Evolutionary conservation across 2,888 invertebrate species (phyloP).

Genomic region (Catocala sponsa): DNA sequence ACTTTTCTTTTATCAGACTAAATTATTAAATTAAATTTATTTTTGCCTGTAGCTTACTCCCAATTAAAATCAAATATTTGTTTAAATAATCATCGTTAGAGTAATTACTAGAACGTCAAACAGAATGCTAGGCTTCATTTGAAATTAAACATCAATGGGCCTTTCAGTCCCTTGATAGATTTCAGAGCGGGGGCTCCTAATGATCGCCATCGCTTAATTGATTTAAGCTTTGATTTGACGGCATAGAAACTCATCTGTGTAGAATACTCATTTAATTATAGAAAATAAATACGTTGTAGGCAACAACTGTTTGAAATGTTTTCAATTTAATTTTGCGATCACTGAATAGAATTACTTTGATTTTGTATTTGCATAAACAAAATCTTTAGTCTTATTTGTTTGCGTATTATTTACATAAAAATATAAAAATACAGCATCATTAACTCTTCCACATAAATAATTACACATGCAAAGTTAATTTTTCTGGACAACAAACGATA

Average conservation of each 20-base stretch:
- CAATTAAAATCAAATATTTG: constrained; percentile 34
- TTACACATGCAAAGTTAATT: constrained; percentile 14
- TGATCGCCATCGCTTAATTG: constrained; percentile 42
- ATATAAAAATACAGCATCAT: not conserved
- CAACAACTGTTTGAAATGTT: too few species aligned
- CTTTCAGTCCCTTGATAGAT: constrained; percentile 35
- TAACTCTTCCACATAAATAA: constrained; percentile 9
- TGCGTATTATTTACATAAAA: too few species aligned
- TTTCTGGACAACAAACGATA: constrained; percentile 21
- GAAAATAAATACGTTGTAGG: too few species aligned
- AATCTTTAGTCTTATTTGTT: too few species aligned
- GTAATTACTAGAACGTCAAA: constrained; percentile 31
- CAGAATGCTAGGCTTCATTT: constrained; percentile 29
- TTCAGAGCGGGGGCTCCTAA: constrained; percentile 33
- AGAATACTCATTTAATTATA: too few species aligned
- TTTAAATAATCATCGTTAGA: constrained; percentile 25
- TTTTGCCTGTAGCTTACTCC: too few species aligned
- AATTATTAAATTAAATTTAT: too few species aligned
- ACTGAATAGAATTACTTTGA: too few species aligned
- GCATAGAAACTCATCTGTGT: too few species aligned
- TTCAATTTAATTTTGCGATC: too few species aligned
- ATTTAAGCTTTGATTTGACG: constrained; percentile 12
- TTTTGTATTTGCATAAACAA: too few species aligned
- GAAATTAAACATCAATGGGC: constrained; percentile 36
- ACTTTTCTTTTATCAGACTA: too few species aligned